phyloP scores from a whole-genome alignment of 2,888 invertebrate species.

The Cacoxenus indagator region DNA sequence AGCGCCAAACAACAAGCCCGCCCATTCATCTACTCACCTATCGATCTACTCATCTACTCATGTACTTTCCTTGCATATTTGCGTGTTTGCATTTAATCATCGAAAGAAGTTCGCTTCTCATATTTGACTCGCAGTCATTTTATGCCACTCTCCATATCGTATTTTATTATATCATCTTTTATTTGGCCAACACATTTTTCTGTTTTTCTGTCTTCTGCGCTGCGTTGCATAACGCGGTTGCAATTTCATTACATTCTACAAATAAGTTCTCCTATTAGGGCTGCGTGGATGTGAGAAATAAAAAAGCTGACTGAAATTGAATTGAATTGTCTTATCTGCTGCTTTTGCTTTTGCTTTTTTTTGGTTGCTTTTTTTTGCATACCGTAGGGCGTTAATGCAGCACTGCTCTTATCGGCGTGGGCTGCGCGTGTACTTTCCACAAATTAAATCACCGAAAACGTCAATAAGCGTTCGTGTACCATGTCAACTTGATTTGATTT shows the following conservation, averaged over 20 bases:
- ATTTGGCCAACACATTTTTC: slow-evolving; percentile 34
- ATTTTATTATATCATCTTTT: slow-evolving; percentile 21
- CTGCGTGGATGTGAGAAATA: neutral
- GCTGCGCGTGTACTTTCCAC: slow-evolving; percentile 19
- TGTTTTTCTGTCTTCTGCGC: slow-evolving; percentile 12
- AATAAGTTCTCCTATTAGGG: slow-evolving; percentile 23
- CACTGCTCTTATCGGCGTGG: slow-evolving; percentile 31
- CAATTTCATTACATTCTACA: slow-evolving; percentile 35
- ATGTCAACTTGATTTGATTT: slow-evolving; percentile 56
- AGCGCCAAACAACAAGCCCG: neutral
- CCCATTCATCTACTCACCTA: neutral
- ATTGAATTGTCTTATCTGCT: neutral
- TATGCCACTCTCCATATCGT: neutral
- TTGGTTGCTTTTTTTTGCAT: neutral
- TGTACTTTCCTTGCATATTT: slow-evolving; percentile 44
- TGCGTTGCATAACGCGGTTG: slow-evolving; percentile 7
- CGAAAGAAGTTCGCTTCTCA: slow-evolving; percentile 45
- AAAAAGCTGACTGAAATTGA: neutral
- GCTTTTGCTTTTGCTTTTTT: neutral
- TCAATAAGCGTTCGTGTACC: slow-evolving; percentile 59
- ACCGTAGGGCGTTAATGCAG: neutral
- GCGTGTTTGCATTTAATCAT: slow-evolving; percentile 64
- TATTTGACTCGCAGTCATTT: neutral
- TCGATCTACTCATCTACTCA: neutral
- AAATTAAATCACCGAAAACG: slow-evolving; percentile 40